Evolutionary conservation across 2,797 vertebrate species (phyloP).

Genomic region (Sparidentex hasta): DNA sequence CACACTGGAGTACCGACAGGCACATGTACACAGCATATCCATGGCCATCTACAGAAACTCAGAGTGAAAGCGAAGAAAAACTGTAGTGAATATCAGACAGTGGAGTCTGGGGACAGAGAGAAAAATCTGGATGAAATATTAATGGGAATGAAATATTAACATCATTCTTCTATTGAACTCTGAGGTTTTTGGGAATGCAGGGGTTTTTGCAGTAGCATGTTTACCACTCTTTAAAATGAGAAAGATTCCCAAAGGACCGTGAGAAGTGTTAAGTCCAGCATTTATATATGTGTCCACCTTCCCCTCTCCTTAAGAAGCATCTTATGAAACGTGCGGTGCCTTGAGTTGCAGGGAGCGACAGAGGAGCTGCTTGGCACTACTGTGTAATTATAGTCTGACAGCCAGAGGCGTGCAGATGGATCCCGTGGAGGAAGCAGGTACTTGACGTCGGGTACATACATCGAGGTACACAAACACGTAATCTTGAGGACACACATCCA

Average conservation of each 20-base stretch:
- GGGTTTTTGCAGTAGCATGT: slow-evolving; percentile 57
- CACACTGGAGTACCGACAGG: slow-evolving; percentile 27
- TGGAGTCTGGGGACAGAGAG: slow-evolving; percentile 59
- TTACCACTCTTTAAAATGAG: slow-evolving; percentile 44
- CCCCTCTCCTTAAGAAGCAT: slow-evolving; percentile 5
- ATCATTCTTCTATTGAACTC: slow-evolving; percentile 72
- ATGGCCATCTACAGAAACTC: slow-evolving; percentile 35
- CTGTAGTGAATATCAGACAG: slow-evolving; percentile 57
- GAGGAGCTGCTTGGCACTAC: slow-evolving; percentile 31
- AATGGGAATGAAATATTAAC: slow-evolving; percentile 79
- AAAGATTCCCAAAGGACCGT: slow-evolving; percentile 32
- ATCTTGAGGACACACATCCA: neutral
- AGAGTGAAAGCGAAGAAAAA: slow-evolving; percentile 42
- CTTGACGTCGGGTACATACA: slow-evolving; percentile 12
- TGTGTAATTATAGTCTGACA: slow-evolving; percentile 43
- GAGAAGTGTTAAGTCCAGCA: neutral
- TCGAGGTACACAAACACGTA: slow-evolving; percentile 15
- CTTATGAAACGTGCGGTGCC: slow-evolving; percentile 10
- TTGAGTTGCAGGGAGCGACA: slow-evolving; percentile 5
- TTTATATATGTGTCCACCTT: slow-evolving; percentile 9
- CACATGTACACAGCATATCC: slow-evolving; percentile 24
- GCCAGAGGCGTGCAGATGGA: slow-evolving; percentile 24
- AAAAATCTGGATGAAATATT: slow-evolving; percentile 75
- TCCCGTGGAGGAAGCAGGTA: slow-evolving; percentile 30
- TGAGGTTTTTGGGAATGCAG: slow-evolving; percentile 59